Percentiles rank a stretch among this genome's conserved stretches.
Conservation (phyloP, 2,797 vertebrate genomes). For the Apogon hyalosoma region DNA sequence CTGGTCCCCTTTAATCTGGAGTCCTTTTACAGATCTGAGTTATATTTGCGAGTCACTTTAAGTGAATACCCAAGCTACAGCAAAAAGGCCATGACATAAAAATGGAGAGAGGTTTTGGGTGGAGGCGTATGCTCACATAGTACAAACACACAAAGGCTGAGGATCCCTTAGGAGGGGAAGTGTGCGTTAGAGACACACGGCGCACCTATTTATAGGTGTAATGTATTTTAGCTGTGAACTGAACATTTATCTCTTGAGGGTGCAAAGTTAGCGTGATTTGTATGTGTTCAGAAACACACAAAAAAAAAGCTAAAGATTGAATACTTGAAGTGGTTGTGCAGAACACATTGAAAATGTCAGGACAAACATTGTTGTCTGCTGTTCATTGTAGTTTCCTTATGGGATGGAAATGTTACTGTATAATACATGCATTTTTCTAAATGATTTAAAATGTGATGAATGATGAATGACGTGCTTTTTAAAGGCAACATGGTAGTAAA, state of each 20-base stretch:
- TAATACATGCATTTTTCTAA: no score
- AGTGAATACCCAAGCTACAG: slow-evolving; percentile 24
- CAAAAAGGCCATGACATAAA: slow-evolving; percentile 22
- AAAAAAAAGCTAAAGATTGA: no score
- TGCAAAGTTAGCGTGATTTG: neutral
- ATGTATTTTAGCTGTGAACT: slow-evolving; percentile 21
- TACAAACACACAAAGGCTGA: slow-evolving; percentile 20
- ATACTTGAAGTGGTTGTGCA: no score
- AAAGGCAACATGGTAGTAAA: no score
- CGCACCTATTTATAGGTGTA: slow-evolving; percentile 12
- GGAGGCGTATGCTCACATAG: slow-evolving; percentile 34
- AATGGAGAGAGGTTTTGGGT: slow-evolving; percentile 26
- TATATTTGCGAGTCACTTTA: slow-evolving; percentile 13
- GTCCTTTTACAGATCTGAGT: slow-evolving; percentile 18
- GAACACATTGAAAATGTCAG: no score
- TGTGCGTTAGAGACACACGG: neutral
- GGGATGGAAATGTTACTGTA: no score
- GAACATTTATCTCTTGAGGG: neutral
- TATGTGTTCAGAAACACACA: slow-evolving; percentile 4
- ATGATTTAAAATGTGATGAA: no score
- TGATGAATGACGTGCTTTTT: no score
- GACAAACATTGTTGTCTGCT: no score
- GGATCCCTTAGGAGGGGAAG: slow-evolving; percentile 10
- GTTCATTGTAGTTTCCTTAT: no score
- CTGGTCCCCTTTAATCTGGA: slow-evolving; percentile 21